Percentiles rank a stretch among this genome's conserved stretches.
These are phyloP conservation scores for Lordiphosa fenestrarum DNA, from an alignment of 2,888 invertebrate species.

Conservation along the genomic window DNA sequence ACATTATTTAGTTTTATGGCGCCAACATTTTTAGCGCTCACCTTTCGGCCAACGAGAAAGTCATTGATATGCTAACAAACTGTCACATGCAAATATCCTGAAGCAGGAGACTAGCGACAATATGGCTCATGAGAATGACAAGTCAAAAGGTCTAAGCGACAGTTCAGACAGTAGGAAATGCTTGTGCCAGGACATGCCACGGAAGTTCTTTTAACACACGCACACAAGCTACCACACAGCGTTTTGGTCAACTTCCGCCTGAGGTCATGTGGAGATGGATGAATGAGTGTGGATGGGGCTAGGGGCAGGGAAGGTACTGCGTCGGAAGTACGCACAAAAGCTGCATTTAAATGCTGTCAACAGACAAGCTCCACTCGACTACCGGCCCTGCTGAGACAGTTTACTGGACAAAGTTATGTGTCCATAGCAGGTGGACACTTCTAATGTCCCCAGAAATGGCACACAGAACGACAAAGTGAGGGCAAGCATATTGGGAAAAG, in stretches of 20 bases:
- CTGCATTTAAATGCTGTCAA: conserved; percentile 43
- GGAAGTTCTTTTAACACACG: conserved; percentile 53
- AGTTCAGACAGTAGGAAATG: conserved; percentile 43
- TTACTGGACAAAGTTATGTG: conserved; percentile 19
- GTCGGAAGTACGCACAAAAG: conserved; percentile 58
- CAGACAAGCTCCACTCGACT: conserved; percentile 8
- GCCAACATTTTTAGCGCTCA: conserved; percentile 23
- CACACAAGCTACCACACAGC: conserved; percentile 10
- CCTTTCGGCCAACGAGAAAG: conserved; percentile 28
- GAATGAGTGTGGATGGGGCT: not conserved
- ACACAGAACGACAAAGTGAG: no score
- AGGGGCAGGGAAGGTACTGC: conserved; percentile 15
- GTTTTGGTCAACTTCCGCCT: conserved; percentile 60
- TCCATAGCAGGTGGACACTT: conserved; percentile 1
- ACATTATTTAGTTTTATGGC: conserved; percentile 7
- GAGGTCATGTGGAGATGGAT: conserved; percentile 11
- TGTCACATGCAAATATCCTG: conserved; percentile 60
- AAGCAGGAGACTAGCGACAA: conserved; percentile 19
- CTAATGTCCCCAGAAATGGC: no score
- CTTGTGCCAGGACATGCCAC: conserved; percentile 45
- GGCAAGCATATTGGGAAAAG: no score
- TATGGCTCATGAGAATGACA: conserved; percentile 55
- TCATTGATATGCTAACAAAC: conserved; percentile 61
- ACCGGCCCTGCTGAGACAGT: conserved; percentile 15
- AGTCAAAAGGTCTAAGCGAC: conserved; percentile 44